These are phyloP conservation scores for Dromaius novaehollandiae DNA, from an alignment of 2,113 vertebrate genomes.

Conservation along the genomic window DNA sequence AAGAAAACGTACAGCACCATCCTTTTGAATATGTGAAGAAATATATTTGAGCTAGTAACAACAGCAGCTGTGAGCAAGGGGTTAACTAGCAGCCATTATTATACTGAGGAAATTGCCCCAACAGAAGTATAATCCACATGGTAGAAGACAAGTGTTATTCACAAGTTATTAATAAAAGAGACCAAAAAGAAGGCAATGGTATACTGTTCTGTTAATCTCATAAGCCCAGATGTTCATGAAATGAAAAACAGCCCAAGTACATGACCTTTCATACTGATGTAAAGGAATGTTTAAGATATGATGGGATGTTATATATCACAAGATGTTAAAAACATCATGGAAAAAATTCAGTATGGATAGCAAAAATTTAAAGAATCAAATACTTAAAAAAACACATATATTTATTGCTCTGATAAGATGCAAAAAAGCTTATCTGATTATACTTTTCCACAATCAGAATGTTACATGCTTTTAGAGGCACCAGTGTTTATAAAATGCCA, in stretches of 20 bases:
- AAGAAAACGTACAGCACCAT: background rate
- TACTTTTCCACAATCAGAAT: background rate
- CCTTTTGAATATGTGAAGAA: background rate
- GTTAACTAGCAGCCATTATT: conserved; percentile 62
- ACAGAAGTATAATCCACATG: conserved; percentile 69
- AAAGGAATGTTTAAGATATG: conserved; percentile 77
- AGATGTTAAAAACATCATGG: conserved; percentile 65
- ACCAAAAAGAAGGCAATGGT: conserved; percentile 70
- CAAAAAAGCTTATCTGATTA: background rate
- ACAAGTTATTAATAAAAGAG: conserved; percentile 78
- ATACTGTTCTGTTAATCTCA: conserved; percentile 75
- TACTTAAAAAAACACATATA: background rate
- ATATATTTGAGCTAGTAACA: background rate
- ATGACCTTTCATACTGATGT: conserved; percentile 72
- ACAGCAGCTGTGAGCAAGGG: conserved; percentile 44
- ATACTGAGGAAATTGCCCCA: conserved; percentile 67
- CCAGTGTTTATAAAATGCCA: background rate
- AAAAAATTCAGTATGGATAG: conserved; percentile 41
- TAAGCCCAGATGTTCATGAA: conserved; percentile 79
- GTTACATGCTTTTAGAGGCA: background rate
- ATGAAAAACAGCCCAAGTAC: conserved; percentile 77
- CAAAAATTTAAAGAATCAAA: conserved; percentile 25
- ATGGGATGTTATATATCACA: conserved; percentile 74
- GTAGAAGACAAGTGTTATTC: conserved; percentile 79
- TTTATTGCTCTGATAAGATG: background rate